phyloP scores from a whole-genome alignment of 1,140 invertebrate genomes.

The Zaprionus gabonicus region DNA sequence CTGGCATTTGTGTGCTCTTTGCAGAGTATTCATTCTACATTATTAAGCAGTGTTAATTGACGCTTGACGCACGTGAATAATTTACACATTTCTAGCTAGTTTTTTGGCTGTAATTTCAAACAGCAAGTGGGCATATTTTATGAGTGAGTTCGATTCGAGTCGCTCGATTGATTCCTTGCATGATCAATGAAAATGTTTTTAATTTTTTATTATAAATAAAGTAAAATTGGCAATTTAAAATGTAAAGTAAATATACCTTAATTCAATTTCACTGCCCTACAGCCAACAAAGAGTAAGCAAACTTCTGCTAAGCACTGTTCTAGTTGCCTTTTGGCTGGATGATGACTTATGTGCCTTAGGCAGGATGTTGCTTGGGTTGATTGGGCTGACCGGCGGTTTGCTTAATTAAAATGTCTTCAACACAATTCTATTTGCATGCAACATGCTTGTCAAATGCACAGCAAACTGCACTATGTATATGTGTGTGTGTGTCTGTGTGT shows the following conservation, averaged over 20 bases:
- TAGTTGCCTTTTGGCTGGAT: background rate
- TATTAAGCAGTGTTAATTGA: constrained; percentile 61
- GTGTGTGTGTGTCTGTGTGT: constrained; percentile 10
- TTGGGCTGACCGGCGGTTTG: constrained; percentile 41
- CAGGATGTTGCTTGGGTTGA: constrained; percentile 5
- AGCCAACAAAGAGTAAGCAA: background rate
- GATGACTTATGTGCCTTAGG: background rate
- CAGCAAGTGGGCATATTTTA: background rate
- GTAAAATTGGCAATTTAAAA: background rate
- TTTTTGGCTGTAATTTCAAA: background rate
- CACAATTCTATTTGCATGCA: constrained; percentile 60
- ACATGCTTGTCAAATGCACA: constrained; percentile 60
- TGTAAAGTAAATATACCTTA: background rate
- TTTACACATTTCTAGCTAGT: constrained; percentile 18
- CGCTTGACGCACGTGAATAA: constrained; percentile 39
- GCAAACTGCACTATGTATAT: constrained; percentile 1
- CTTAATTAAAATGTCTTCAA: constrained; percentile 75
- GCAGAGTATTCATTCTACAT: constrained; percentile 23
- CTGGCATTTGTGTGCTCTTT: constrained; percentile 36
- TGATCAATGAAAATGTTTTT: background rate
- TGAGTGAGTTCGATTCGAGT: background rate
- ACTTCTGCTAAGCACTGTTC: background rate
- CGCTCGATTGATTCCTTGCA: background rate
- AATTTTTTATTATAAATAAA: background rate
- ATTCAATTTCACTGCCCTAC: background rate